Conservation (phyloP, 2,113 vertebrate species). For the Spea multiplicata region DNA sequence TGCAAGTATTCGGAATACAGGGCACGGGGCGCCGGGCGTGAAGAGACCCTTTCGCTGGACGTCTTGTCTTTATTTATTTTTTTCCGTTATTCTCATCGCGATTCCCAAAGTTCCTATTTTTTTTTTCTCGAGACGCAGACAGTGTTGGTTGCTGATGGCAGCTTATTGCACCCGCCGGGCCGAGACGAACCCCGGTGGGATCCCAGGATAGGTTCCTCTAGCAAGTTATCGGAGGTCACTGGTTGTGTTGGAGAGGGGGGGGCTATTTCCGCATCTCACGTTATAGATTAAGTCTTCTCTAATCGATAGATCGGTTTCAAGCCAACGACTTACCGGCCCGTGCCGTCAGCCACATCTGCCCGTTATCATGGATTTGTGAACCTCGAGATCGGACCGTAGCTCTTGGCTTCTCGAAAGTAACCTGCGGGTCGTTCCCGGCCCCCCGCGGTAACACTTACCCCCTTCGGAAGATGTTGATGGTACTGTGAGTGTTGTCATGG, state of each 20-base stretch:
- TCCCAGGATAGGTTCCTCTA: background rate
- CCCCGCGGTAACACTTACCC: slow-evolving; percentile 43
- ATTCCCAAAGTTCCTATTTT: slow-evolving; percentile 9
- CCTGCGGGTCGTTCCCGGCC: background rate
- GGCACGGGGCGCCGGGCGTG: background rate
- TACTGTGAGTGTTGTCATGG: slow-evolving; percentile 88
- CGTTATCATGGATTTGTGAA: slow-evolving; percentile 23
- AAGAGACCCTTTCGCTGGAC: background rate
- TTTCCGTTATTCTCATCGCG: background rate
- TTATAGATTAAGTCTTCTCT: background rate
- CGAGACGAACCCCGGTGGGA: background rate
- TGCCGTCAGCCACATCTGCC: background rate
- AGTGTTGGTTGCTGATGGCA: background rate
- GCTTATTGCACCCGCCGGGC: background rate
- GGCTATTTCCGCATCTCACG: background rate
- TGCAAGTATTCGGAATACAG: background rate
- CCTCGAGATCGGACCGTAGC: slow-evolving; percentile 1
- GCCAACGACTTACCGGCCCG: slow-evolving; percentile 18
- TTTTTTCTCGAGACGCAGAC: background rate
- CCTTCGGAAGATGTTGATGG: slow-evolving; percentile 58
- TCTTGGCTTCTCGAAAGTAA: background rate
- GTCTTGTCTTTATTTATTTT: background rate
- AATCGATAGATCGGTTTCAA: background rate
- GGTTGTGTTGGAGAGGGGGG: background rate
- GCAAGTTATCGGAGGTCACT: slow-evolving; percentile 35